Percentiles rank a stretch among this genome's conserved stretches.
Evolutionary conservation across 2,888 invertebrate genomes (phyloP).

Genomic region (Seira ritae): DNA sequence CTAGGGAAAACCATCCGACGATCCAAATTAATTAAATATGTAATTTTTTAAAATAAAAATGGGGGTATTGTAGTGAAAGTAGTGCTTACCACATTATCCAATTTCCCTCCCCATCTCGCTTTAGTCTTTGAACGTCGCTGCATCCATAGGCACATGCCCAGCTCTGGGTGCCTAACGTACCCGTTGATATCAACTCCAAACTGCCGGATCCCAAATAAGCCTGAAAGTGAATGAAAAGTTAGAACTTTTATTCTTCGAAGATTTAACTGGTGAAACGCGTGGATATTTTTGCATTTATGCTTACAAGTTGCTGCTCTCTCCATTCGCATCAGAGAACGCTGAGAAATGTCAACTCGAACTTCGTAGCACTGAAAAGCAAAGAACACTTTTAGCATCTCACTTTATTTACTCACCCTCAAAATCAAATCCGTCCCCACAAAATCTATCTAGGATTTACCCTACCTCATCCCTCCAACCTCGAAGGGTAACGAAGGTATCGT

Average conservation of each 20-base stretch:
- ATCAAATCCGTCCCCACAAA: neutral
- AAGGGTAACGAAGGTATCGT: slow-evolving; percentile 87
- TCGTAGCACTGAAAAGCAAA: slow-evolving; percentile 84
- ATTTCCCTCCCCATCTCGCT: slow-evolving; percentile 96
- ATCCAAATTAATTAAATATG: slow-evolving; percentile 20
- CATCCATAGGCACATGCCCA: slow-evolving; percentile 93
- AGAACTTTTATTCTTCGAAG: slow-evolving; percentile 6
- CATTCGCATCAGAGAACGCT: slow-evolving; percentile 84
- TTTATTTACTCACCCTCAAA: neutral
- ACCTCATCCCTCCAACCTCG: slow-evolving; percentile 97
- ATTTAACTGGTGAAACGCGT: too few relatives aligned
- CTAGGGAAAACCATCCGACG: slow-evolving; percentile 75
- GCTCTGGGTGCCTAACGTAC: slow-evolving; percentile 89
- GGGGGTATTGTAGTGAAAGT: neutral
- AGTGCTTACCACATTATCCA: slow-evolving; percentile 92
- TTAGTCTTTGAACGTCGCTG: slow-evolving; percentile 93
- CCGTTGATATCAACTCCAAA: slow-evolving; percentile 97
- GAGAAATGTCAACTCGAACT: slow-evolving; percentile 86
- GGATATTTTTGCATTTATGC: too few relatives aligned
- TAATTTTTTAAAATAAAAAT: slow-evolving; percentile 28
- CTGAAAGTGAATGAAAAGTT: slow-evolving; percentile 74
- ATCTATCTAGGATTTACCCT: slow-evolving; percentile 21
- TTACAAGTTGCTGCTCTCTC: slow-evolving; percentile 93
- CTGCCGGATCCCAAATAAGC: slow-evolving; percentile 92
- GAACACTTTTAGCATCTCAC: neutral